These are phyloP conservation scores for Phasia obesa DNA, from an alignment of 2,888 invertebrate species.

Conservation along the genomic window DNA sequence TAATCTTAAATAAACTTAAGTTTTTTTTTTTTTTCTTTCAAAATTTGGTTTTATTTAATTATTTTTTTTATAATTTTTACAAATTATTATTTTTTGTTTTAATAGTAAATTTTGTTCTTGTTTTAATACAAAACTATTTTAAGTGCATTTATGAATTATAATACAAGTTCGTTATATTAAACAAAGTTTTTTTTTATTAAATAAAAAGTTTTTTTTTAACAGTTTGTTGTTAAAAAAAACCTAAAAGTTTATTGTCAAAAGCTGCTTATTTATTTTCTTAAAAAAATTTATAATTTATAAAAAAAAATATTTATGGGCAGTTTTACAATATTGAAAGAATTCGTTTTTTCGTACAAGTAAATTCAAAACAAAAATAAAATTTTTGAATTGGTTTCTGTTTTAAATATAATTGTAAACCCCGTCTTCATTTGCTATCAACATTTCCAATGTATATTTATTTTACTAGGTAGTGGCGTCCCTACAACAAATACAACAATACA, in stretches of 20 bases:
- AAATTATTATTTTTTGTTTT: slow-evolving; percentile 11
- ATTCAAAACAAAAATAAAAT: too few relatives aligned
- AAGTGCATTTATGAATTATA: slow-evolving; percentile 56
- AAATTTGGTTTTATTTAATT: slow-evolving; percentile 16
- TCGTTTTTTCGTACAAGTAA: too few relatives aligned
- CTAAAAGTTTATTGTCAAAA: background rate
- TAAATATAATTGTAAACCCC: too few relatives aligned
- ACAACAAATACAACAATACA: too few relatives aligned
- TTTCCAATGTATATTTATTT: too few relatives aligned
- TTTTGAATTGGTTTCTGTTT: too few relatives aligned
- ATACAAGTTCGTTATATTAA: slow-evolving; percentile 35
- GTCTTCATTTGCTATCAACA: too few relatives aligned
- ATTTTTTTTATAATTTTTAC: slow-evolving; percentile 5
- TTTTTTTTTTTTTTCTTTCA: background rate
- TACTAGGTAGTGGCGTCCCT: too few relatives aligned
- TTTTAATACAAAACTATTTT: slow-evolving; percentile 48
- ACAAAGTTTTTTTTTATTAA: background rate
- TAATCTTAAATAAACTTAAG: background rate
- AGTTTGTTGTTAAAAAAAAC: background rate
- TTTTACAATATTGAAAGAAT: too few relatives aligned
- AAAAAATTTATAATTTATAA: too few relatives aligned
- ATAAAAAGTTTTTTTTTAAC: background rate
- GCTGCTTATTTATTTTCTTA: too few relatives aligned
- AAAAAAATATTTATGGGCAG: too few relatives aligned
- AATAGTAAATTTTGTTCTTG: slow-evolving; percentile 9